These are phyloP conservation scores for Xanthorhoe designata DNA, from an alignment of 2,888 invertebrate genomes.

Conservation along the genomic window DNA sequence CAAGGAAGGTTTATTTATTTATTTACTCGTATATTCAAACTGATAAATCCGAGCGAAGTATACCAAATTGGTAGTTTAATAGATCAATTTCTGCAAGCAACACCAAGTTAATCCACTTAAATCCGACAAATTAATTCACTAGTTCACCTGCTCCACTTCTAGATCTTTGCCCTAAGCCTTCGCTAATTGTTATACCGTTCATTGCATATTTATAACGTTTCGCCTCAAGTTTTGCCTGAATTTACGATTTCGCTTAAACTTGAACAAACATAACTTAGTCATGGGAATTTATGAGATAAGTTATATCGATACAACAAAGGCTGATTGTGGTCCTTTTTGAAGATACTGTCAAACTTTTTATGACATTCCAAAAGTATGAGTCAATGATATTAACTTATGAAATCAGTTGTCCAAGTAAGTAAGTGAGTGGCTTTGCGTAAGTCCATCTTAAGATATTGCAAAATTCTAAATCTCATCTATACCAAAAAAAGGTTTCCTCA, in stretches of 20 bases:
- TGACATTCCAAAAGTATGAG: too few species aligned
- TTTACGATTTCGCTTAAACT: constrained; percentile 3
- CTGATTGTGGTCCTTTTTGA: not conserved
- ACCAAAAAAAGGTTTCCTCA: too few species aligned
- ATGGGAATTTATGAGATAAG: not conserved
- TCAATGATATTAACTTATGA: too few species aligned
- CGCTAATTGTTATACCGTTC: constrained; percentile 28
- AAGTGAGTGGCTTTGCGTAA: too few species aligned
- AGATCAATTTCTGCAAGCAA: constrained; percentile 10
- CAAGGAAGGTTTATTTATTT: too few species aligned
- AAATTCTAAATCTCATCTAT: too few species aligned
- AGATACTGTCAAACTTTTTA: too few species aligned
- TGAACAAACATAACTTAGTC: not conserved
- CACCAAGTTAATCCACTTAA: constrained; percentile 42
- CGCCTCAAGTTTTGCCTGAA: constrained; percentile 7
- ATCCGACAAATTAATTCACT: constrained; percentile 51
- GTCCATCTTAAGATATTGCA: too few species aligned
- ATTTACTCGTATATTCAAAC: not conserved
- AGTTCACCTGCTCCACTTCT: constrained; percentile 30
- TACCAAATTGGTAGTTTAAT: constrained; percentile 10
- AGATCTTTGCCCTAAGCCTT: constrained; percentile 3
- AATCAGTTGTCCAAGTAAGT: too few species aligned
- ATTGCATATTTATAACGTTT: constrained; percentile 15
- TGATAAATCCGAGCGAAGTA: not conserved
- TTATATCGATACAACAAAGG: not conserved